Base-by-base conservation (phyloP, 2,113 vertebrate species). In the Micromys minutus region DNA sequence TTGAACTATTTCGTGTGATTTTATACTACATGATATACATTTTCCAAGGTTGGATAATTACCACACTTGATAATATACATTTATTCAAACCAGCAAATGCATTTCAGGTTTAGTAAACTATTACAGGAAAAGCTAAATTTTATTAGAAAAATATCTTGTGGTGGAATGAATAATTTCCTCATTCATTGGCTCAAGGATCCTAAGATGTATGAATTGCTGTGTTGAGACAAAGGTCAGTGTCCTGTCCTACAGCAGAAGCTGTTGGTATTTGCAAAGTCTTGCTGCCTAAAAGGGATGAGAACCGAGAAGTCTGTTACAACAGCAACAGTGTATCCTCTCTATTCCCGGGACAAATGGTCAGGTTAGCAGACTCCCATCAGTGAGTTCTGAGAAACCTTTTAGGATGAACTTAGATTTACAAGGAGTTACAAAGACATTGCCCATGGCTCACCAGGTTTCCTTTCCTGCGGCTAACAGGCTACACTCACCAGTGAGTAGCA, bases 351-450 rank as follows among this genome's bases (percentile, higher is more conserved):
- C 39, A 77, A 87, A 47, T 36, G 83, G 52, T 79, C 87, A 92
- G 52, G 24, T 42, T 63, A 34, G 29, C 29, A 47, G 42, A 47
- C 29, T 65, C 83, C 63, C 45, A 15, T 36, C 31, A n/a, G 55
- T 39, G 52, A 36, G 36, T 47, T 89, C 45, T 76, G 84, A 75
- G 91, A 91, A 91, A 72, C n/a, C 65, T 80, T 92, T 97, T 81
- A 91, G 77, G 91, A 72, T 83, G 16, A 15, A 45, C 79, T 90
- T 93, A 95, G 81, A 72, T 72, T 91, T 93, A 94, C 22, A 90
- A 79, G 63, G 52, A 80, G 61, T 88, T 77, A 94, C 47, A 85
- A 21, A 94, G 85, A 31, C 3, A 77, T 7, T 39, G 45, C 63
- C 29, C 50, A 21, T 5, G 21, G 24, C 61, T 91, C 31, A 67